Base-by-base conservation (phyloP, 2,888 invertebrate genomes). In the Leucophenga maculata region DNA sequence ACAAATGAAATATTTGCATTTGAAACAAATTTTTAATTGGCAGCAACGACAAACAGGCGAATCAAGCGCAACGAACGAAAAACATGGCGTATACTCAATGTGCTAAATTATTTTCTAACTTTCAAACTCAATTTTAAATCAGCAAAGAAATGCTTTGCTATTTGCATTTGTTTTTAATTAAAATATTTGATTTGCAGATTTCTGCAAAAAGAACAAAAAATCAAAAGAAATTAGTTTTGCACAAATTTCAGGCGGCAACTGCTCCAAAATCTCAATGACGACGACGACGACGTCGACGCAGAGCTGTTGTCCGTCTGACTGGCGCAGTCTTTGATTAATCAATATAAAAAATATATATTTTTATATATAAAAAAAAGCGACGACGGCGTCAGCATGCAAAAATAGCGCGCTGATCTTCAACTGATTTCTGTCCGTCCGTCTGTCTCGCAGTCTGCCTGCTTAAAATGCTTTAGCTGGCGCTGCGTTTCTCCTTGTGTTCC, bases 381-480 rank as follows among this genome's bases (percentile, higher is more conserved):
- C 32, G 22, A 55, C 50, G 72, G 67, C 76, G 78, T 82, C 81
- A 80, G 72, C 71, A 9, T 31, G 62, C 75, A 31, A 72, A 83
- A 84, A 81, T 79, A 82, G 76, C 74, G 73, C 74, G 75, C 77
- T 74, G 80, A 75, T 39, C 77, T 79, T 39, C 26, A 26, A 3
- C 39, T 39, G 39, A 39, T 39, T 39, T 39, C 39, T 39, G 39
- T 39, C 77, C 77, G 80, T 80, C 82, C 22, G 82, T 72, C 73
- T 82, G 26, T 65, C n/a, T n/a, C n/a, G n/a, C n/a, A n/a, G n/a
- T n/a, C n/a, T n/a, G 31, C 52, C 76, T n/a, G n/a, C n/a, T 20
- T 8, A 20, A 18, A 20, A 18, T 31, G n/a, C 26, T 57, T 57
- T 26, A 13, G 26, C 3, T 39, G 39, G 39, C 39, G 39, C 39